Evolutionary conservation across 2,113 vertebrate species (phyloP), one percentile per base, ranked within the genome.

Genomic region (Muntiacus muntjak): DNA sequence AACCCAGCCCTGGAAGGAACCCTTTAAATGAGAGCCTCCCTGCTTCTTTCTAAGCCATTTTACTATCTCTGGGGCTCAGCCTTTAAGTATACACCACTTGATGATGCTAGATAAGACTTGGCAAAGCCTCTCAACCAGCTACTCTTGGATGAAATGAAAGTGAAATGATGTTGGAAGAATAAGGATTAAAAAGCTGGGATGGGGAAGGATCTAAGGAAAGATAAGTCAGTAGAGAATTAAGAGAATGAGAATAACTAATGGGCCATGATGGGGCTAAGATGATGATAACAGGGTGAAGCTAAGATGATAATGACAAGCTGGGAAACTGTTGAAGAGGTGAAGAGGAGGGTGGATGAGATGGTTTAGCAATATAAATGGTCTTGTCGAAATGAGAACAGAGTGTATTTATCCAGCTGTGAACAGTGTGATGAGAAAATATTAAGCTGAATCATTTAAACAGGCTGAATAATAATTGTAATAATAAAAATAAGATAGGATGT

Each of bases 371-470:
- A 95, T 87, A 98, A 98, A 98, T 96, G 98, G 94, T 96, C 94
- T 98, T 95, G 92, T 98, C 96, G 71, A 98, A 98, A 98, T 98
- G 97, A 98, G 97, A 93, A 97, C 91, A 5, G 95, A 98, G 98
- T 79, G 97, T 97, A 98, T 97, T 97, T 95, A 97, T 97, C 98
- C 98, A 98, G 98, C 98, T 98, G 98, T 97, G 98, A 98, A 98
- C 98, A 98, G 98, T 94, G 95, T 95, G 45, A 98, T 98, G 98
- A 98, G 98, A 98, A 99, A 98, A 98, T 98, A 98, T 98, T 98
- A 98, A 98, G 98, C 86, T 98, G 98, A 98, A 96, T 98, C 98
- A 99, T 98, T 99, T 98, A 98, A 99, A 98, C 92, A 97, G 96
- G 98, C 98, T 98, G 98, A 98, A 98, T 99, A 99, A 98, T 98